Conservation (phyloP, 1,140 invertebrate genomes). For the Cydia splendana region DNA sequence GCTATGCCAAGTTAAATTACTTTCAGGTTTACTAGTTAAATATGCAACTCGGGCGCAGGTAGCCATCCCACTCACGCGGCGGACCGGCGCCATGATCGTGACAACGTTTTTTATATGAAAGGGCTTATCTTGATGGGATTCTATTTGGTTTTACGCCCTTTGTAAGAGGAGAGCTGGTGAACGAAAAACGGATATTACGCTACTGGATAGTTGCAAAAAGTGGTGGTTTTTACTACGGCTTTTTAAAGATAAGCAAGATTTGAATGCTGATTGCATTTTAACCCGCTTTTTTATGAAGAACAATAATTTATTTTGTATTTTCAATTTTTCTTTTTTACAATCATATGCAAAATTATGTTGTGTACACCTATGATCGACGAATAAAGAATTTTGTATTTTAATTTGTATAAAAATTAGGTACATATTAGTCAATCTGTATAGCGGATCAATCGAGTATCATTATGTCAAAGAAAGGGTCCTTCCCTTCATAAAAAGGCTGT, state of each 20-base stretch:
- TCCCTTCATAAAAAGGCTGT: neutral
- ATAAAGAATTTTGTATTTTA: too few species aligned
- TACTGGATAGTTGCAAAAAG: conserved; percentile 22
- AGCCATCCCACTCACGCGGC: conserved; percentile 46
- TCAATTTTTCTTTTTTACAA: too few species aligned
- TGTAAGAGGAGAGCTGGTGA: neutral
- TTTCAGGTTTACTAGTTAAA: conserved; percentile 33
- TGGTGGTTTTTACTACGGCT: neutral
- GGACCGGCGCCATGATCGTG: conserved; percentile 38
- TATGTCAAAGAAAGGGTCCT: neutral
- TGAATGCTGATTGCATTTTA: neutral
- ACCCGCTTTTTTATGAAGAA: neutral
- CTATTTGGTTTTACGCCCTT: neutral
- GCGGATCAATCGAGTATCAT: too few species aligned
- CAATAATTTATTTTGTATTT: neutral
- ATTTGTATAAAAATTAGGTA: too few species aligned
- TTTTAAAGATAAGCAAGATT: conserved; percentile 34
- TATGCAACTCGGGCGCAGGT: conserved; percentile 35
- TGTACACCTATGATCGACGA: too few species aligned
- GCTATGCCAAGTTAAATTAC: conserved; percentile 31
- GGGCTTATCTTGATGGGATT: conserved; percentile 3
- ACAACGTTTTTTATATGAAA: conserved; percentile 6
- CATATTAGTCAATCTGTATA: too few species aligned
- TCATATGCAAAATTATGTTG: too few species aligned
- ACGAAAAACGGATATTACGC: neutral